Conservation (phyloP, 2,113 vertebrate genomes). For the Galemys pyrenaicus region DNA sequence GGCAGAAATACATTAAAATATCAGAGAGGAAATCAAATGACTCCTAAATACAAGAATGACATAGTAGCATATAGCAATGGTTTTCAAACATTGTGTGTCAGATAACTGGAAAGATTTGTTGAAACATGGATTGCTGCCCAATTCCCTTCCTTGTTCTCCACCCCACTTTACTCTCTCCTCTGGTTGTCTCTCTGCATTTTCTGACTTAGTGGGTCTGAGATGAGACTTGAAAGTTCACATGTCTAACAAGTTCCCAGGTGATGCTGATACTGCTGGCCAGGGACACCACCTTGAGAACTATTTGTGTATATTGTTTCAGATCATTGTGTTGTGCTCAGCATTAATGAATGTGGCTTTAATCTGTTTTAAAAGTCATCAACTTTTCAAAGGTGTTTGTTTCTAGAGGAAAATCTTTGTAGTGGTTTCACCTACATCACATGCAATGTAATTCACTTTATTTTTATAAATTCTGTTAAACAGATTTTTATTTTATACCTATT, state of each 20-base stretch:
- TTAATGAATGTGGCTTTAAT: conserved; percentile 27
- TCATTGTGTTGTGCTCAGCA: background rate
- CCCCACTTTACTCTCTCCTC: background rate
- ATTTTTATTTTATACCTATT: conserved; percentile 30
- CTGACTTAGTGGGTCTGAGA: background rate
- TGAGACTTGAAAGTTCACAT: background rate
- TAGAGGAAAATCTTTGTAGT: background rate
- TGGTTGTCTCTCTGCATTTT: background rate
- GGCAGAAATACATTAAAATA: background rate
- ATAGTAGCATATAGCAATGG: background rate
- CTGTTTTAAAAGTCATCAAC: background rate
- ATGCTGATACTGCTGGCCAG: background rate
- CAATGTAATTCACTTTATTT: background rate
- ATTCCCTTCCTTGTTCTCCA: background rate
- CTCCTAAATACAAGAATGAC: background rate
- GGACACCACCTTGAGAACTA: background rate
- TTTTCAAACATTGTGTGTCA: conserved; percentile 8
- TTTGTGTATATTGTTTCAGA: conserved; percentile 13
- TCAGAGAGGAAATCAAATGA: background rate
- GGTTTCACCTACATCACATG: background rate
- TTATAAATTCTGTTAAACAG: conserved; percentile 18
- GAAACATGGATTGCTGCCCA: background rate
- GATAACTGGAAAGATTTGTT: background rate
- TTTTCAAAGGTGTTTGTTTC: conserved; percentile 54
- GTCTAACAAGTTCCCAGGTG: background rate